phyloP scores from a whole-genome alignment of 2,888 invertebrate species.

The Galerucella nymphaeae region DNA sequence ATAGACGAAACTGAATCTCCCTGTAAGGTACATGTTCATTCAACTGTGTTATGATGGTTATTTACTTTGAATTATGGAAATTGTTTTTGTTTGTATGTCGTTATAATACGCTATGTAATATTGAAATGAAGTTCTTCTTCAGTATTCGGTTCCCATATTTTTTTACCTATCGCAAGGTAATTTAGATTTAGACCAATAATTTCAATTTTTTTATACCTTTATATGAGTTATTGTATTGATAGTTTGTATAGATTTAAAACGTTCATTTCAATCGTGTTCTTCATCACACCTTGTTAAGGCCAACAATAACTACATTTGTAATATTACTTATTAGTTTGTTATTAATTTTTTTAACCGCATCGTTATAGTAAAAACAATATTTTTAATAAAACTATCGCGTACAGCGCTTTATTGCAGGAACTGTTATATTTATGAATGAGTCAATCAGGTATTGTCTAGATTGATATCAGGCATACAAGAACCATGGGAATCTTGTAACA shows the following conservation, averaged over 20 bases:
- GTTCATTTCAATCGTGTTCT: background rate
- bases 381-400: constrained; percentile 2
- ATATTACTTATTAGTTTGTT: background rate
- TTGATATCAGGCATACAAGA: constrained; percentile 6
- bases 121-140: constrained; percentile 23
- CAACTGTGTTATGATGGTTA: constrained; percentile 46
- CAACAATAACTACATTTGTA: background rate
- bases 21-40: constrained; percentile 44
- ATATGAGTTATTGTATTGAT: constrained; percentile 3
- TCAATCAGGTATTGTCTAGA: constrained; percentile 12
- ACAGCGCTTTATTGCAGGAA: constrained; percentile 9
- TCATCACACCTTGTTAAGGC: background rate
- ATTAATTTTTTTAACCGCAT: constrained; percentile 4
- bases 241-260: background rate
- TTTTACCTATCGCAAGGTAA: background rate
- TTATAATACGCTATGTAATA: constrained; percentile 19
- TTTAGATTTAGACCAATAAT: background rate
- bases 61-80: constrained; percentile 42
- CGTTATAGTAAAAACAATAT: constrained; percentile 3
- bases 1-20: constrained; percentile 5
- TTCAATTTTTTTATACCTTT: background rate
- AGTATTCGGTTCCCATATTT: constrained; percentile 3
- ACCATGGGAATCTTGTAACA: constrained; percentile 13
- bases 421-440: constrained; percentile 16
- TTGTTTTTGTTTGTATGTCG: constrained; percentile 36